Percentiles rank a stretch among this genome's conserved stretches.
Evolutionary conservation across 2,797 vertebrate species (phyloP).

Genomic region (Rhynchotus rufescens): DNA sequence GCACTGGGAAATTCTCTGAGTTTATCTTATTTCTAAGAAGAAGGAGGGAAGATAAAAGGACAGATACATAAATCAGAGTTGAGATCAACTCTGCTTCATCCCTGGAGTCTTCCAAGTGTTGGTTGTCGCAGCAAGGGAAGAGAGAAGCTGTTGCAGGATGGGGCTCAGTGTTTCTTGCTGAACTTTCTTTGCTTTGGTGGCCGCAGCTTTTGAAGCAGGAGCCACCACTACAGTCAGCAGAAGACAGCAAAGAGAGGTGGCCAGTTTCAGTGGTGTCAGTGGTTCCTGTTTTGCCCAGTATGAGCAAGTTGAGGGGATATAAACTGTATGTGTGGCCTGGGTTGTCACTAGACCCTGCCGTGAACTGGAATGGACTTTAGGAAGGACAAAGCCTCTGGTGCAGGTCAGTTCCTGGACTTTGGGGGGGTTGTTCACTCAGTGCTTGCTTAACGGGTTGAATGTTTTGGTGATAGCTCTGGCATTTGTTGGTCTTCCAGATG

Average conservation of each 20-base stretch:
- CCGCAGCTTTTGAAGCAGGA: background rate
- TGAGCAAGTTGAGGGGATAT: background rate
- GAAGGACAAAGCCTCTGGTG: background rate
- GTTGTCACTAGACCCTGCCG: fast-evolving
- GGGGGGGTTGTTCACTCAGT: background rate
- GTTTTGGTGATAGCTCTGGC: background rate
- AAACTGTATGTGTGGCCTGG: background rate
- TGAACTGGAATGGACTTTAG: background rate
- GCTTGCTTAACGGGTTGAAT: background rate
- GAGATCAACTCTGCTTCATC: background rate
- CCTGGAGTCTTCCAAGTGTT: background rate
- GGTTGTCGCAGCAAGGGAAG: background rate
- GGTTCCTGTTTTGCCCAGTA: background rate
- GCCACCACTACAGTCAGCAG: background rate
- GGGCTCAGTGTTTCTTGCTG: background rate
- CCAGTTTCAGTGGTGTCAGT: background rate
- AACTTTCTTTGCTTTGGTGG: background rate
- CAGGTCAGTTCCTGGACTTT: background rate
- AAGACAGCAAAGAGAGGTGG: background rate
- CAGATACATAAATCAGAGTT: background rate
- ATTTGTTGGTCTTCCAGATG: background rate
- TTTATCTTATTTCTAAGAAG: background rate
- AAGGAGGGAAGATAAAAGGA: background rate
- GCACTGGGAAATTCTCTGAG: background rate
- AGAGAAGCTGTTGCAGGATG: background rate